Evolutionary conservation across 2,888 invertebrate genomes (phyloP).

Genomic region (Drosophila nigricruria): DNA sequence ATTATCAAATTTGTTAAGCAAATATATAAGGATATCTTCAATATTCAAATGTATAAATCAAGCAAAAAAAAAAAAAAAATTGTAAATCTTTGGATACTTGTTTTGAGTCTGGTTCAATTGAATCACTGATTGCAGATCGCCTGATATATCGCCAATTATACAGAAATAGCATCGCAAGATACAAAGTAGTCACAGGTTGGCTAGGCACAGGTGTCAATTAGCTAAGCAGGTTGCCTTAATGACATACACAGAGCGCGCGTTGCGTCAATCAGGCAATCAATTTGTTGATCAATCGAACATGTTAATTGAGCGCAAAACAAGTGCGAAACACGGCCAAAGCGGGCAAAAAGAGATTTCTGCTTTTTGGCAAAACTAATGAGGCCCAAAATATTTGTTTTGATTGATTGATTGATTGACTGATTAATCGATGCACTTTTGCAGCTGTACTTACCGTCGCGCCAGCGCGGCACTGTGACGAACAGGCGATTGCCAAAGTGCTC

Average conservation of each 20-base stretch:
- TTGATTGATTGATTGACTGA: slow-evolving; percentile 1
- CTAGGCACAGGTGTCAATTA: slow-evolving; percentile 23
- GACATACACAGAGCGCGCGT: neutral
- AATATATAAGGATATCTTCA: neutral
- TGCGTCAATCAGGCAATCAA: slow-evolving; percentile 10
- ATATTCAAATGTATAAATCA: neutral
- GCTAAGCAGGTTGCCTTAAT: slow-evolving; percentile 9
- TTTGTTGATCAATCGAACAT: slow-evolving; percentile 7
- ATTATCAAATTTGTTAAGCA: neutral
- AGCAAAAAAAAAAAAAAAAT: too few relatives aligned
- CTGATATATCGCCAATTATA: neutral
- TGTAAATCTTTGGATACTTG: neutral
- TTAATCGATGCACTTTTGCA: neutral
- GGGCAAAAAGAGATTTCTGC: slow-evolving; percentile 2
- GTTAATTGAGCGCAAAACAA: slow-evolving; percentile 8
- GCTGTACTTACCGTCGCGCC: slow-evolving; percentile 89
- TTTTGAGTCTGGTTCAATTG: neutral
- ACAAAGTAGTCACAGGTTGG: neutral
- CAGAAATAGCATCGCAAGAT: neutral
- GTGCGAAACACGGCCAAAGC: slow-evolving; percentile 11
- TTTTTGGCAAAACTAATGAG: slow-evolving; percentile 1
- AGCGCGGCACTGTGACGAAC: slow-evolving; percentile 93
- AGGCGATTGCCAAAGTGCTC: slow-evolving; percentile 92
- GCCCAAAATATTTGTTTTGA: slow-evolving; percentile 14
- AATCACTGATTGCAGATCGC: neutral